Percentiles rank a stretch among this genome's conserved stretches.
These are phyloP conservation scores for Bombyx mandarina DNA, from an alignment of 1,140 invertebrate genomes.

Conservation along the genomic window DNA sequence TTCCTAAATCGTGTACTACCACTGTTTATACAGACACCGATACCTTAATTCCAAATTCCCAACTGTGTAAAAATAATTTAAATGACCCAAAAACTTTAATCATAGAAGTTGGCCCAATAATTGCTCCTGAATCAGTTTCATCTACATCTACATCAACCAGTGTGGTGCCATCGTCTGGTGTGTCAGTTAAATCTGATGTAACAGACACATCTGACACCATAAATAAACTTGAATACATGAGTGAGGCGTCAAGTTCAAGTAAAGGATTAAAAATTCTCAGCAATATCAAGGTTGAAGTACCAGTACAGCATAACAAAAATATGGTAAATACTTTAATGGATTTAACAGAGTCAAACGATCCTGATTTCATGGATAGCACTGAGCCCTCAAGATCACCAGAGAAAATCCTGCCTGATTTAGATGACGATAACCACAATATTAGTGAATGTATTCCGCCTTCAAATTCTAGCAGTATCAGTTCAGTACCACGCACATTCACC, in stretches of 20 bases:
- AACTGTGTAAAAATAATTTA: slow-evolving; percentile 26
- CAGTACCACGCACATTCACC: slow-evolving; percentile 54
- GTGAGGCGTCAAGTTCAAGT: slow-evolving; percentile 29
- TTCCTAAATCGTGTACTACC: slow-evolving; percentile 34
- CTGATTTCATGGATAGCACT: slow-evolving; percentile 30
- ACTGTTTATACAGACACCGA: slow-evolving; percentile 32
- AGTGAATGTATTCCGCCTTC: slow-evolving; percentile 31
- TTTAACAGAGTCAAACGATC: slow-evolving; percentile 52
- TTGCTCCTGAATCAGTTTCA: slow-evolving; percentile 7
- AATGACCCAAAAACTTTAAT: slow-evolving; percentile 53
- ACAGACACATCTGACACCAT: slow-evolving; percentile 10
- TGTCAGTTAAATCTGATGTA: slow-evolving; percentile 10
- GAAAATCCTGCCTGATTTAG: slow-evolving; percentile 53
- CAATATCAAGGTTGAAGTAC: slow-evolving; percentile 67
- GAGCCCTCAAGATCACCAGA: slow-evolving; percentile 30
- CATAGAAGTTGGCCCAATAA: slow-evolving; percentile 54
- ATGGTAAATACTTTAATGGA: slow-evolving; percentile 63
- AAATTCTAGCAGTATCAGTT: slow-evolving; percentile 26
- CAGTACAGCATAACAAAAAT: slow-evolving; percentile 58
- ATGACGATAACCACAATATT: slow-evolving; percentile 24
- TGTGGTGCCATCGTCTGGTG: slow-evolving; percentile 6
- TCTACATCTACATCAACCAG: neutral
- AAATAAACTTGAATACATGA: slow-evolving; percentile 29
- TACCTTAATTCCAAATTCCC: slow-evolving; percentile 19
- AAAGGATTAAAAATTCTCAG: slow-evolving; percentile 68